Base-by-base conservation (phyloP, 53 echinoderm and acorn worm species). In the Glandiceps talaboti region DNA sequence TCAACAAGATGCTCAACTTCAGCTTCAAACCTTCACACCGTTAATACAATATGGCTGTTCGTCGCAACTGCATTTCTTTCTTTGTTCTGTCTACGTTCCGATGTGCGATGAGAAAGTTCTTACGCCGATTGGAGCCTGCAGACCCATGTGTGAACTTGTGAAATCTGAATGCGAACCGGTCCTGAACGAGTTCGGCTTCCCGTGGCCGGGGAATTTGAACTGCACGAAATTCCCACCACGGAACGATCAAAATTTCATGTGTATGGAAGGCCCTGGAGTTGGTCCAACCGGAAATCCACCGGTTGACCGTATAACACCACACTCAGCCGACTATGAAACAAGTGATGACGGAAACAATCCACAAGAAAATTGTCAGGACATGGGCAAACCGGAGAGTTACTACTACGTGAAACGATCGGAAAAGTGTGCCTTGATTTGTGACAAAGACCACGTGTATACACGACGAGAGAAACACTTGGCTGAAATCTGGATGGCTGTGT, bases 401-500 rank as follows among this genome's bases (percentile, higher is more conserved):
- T 89, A 94, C 79, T 99, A 94, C 80, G 99, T 99, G 74, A 86
- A 94, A 29, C 91, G 88, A 73, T 94, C 93, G 84, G 86, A 90
- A 75, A 33, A 88, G 72, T 99, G 99, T 72, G 93, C 94, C 27
- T 85, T 94, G 14, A 79, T 75, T 31, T 99, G 99, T 79, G 77
- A 91, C 31, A 84, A 85, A 0, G 87, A 99, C 81, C 82, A 91
- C 12, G 82, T 99, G 26, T 99, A 93, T 74, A 78, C 73, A 26
- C 29, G 77, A 27, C 79, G 77, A 26, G 93, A 99, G 85, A 93
- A 94, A 74, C 79, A 81, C 29, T 99, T 99, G 75, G 94, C 99
- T 1, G 91, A 94, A 78, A 94, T 99, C 33, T 99, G 99, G 99
- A 94, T 99, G 94, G 99, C 99, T 1, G 87, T 99, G 28, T 99